These are phyloP conservation scores for Mya arenaria DNA, from an alignment of 1,140 invertebrate species.

Conservation along the genomic window DNA sequence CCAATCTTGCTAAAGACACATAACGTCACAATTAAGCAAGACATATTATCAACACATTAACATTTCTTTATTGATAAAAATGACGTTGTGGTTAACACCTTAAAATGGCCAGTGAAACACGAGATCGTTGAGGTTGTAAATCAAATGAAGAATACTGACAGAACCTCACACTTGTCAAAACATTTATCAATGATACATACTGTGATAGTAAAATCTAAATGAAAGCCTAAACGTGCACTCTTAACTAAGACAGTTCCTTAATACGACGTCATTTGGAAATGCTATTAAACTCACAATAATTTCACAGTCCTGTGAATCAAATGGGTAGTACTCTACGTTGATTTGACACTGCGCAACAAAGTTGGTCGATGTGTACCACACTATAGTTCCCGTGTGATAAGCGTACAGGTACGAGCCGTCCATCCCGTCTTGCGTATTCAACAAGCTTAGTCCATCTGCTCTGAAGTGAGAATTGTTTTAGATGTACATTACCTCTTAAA, in stretches of 20 bases:
- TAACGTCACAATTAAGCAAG: no score
- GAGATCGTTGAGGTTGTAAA: no score
- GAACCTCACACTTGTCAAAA: background rate
- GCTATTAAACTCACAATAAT: constrained; percentile 14
- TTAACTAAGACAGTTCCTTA: background rate
- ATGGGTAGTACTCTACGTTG: constrained; percentile 37
- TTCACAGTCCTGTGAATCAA: constrained; percentile 32
- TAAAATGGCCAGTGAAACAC: no score
- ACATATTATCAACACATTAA: no score
- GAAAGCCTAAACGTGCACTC: background rate
- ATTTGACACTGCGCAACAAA: constrained; percentile 27
- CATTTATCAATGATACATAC: background rate
- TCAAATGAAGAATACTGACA: no score
- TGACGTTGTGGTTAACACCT: no score
- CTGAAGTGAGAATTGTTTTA: no score
- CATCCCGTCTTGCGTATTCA: background rate
- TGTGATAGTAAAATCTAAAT: background rate
- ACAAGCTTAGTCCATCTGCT: constrained; percentile 3
- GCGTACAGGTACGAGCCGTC: background rate
- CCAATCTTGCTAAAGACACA: no score
- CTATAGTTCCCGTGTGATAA: background rate
- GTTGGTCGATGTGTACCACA: constrained; percentile 12
- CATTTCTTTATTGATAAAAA: no score
- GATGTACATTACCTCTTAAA: no score
- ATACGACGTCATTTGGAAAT: background rate